Conservation (phyloP, 1,140 invertebrate genomes). For the Tetramorium alpestre region DNA sequence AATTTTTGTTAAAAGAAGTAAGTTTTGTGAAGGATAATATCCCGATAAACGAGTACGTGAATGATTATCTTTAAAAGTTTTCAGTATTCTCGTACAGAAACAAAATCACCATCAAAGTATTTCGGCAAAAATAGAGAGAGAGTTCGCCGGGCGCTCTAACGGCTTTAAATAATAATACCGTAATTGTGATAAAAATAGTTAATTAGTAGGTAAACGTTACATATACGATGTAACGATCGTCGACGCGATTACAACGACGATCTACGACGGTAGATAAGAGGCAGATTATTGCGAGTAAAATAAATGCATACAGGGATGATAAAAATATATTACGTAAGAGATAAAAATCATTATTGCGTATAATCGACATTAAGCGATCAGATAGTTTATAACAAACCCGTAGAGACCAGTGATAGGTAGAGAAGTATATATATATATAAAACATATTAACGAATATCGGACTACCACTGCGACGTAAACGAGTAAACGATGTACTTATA, state of each 20-base stretch:
- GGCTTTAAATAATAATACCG: conserved; percentile 72
- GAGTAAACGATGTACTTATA: conserved; percentile 74
- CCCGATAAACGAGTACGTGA: not conserved
- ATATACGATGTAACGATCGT: conserved; percentile 54
- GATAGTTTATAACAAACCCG: conserved; percentile 65
- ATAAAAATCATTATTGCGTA: conserved; percentile 65
- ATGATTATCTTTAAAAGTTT: conserved; percentile 30
- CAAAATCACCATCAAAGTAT: conserved; percentile 43
- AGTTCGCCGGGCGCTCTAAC: conserved; percentile 53
- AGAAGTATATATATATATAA: conserved; percentile 55
- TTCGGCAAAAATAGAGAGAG: not conserved
- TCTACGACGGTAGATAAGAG: conserved; percentile 38
- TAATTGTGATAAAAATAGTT: conserved; percentile 77
- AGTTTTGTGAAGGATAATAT: conserved; percentile 1
- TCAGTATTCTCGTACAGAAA: conserved; percentile 7
- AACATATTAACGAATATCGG: conserved; percentile 63
- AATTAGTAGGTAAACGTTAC: conserved; percentile 61
- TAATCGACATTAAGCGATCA: conserved; percentile 70
- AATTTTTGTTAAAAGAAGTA: conserved; percentile 23
- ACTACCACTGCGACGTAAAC: conserved; percentile 63
- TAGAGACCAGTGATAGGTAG: conserved; percentile 66
- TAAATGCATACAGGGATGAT: conserved; percentile 65
- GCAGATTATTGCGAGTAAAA: conserved; percentile 55
- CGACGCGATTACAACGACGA: conserved; percentile 57
- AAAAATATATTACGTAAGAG: conserved; percentile 56